Evolutionary conservation across 2,797 vertebrate species (phyloP).

Genomic region (Pogoniulus pusillus): DNA sequence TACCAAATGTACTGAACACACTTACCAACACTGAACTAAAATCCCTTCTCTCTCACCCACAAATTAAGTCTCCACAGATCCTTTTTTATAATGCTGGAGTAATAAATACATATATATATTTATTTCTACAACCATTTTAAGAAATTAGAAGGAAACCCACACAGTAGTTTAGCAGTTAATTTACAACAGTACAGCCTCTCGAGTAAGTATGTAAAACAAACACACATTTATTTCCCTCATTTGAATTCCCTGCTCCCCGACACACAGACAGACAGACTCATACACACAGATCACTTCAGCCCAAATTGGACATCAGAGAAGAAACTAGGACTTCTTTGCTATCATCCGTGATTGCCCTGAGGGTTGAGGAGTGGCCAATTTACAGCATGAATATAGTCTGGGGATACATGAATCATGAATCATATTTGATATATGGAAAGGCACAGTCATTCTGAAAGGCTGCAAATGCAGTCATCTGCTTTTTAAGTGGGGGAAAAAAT

Average conservation of each 20-base stretch:
- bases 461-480: conserved; percentile 62
- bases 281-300: conserved; percentile 24
- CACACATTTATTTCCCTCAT: conserved; percentile 45
- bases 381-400: conserved; percentile 49
- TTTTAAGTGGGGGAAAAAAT: conserved; percentile 43
- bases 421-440: conserved; percentile 57
- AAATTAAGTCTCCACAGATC: conserved; percentile 37
- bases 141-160: conserved; percentile 60
- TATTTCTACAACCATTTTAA: conserved; percentile 46
- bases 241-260: conserved; percentile 46
- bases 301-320: conserved; percentile 60
- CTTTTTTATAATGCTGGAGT: conserved; percentile 17
- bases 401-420: conserved; percentile 59
- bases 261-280: conserved; percentile 48
- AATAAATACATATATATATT: conserved; percentile 54
- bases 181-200: conserved; percentile 25
- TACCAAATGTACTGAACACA: conserved; percentile 15
- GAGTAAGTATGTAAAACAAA: conserved; percentile 52
- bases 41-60: conserved; percentile 11
- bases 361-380: conserved; percentile 58
- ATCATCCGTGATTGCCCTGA: conserved; percentile 51
- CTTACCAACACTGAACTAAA: conserved; percentile 38
- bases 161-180: conserved; percentile 46
- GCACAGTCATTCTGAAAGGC: conserved; percentile 53
- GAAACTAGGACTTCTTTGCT: conserved; percentile 54